Evolutionary conservation across 1,140 invertebrate genomes (phyloP), one percentile per base, ranked within the genome.

Genomic region (Frieseomelitta varia): DNA sequence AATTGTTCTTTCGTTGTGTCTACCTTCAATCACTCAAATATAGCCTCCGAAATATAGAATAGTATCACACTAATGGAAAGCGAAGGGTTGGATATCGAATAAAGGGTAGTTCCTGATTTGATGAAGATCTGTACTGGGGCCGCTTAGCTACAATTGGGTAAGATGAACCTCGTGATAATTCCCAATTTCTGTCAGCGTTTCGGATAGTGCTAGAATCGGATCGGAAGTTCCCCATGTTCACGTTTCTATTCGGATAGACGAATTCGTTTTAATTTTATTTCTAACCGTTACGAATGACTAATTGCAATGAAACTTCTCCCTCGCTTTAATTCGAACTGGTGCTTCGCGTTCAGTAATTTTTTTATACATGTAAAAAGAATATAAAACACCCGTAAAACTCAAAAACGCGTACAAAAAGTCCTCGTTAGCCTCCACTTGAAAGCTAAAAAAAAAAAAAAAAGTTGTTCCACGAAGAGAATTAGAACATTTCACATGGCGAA

Each of bases 21-120:
- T 68, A 1, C 39, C 68, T 77, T 76, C 3, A 1, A 53, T 80
- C 58, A 73, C 73, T 81, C 77, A 87, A 82, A n/a, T n/a, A n/a
- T n/a, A 86, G 81, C 84, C 88, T 81, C 77, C 78, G 71, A 77
- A 88, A 86, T 87, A 85, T 65, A 85, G 75, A 73, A 65, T 85
- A 74, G 81, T 88, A 86, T 91, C 88, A 88, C 84, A 85, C 85
- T 85, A 67, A 85, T 77, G 79, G 72, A 27, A 55, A 24, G 56
- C 69, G 39, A 67, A 76, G 69, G 55, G 68, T 34, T 65, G 61
- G 30, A 72, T 74, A 55, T 83, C 58, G 51, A 67, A 80, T 55
- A 30, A 77, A 53, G 71, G 58, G 39, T 47, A 58, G 76, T 67
- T 80, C 67, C 81, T 79, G 68, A 73, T 55, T 67, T 55, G 34